phyloP scores from a whole-genome alignment of 2,113 vertebrate genomes.

The Herpetotheres cachinnans region DNA sequence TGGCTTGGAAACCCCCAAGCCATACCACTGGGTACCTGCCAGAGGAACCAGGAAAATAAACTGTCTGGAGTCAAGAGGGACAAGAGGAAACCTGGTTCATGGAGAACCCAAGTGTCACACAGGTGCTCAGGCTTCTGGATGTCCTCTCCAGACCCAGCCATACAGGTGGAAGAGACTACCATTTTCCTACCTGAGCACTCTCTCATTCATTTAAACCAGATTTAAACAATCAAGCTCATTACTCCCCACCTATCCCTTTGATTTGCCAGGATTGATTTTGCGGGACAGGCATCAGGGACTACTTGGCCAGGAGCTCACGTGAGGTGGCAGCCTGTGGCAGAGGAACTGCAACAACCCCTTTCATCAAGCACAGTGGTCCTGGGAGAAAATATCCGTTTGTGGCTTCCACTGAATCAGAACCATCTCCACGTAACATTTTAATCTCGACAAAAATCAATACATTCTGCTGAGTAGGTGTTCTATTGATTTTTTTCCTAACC shows the following conservation, averaged over 20 bases:
- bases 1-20: neutral
- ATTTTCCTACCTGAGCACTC: neutral
- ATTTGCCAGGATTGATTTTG: neutral
- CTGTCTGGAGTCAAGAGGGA: neutral
- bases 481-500: slow-evolving; percentile 45
- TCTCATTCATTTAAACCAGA: neutral
- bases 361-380: neutral
- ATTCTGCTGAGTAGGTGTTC: slow-evolving; percentile 39
- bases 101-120: neutral
- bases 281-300: neutral
- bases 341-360: neutral
- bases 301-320: neutral
- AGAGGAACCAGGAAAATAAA: neutral
- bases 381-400: neutral
- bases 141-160: neutral
- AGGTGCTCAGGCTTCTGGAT: neutral
- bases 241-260: neutral
- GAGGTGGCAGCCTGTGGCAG: neutral
- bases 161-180: neutral
- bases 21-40: neutral
- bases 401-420: neutral
- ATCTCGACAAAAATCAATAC: slow-evolving; percentile 42
- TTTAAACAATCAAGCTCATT: neutral
- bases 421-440: neutral
- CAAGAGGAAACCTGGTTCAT: neutral